Percentiles rank a stretch among this genome's conserved stretches.
Evolutionary conservation across 2,113 vertebrate species (phyloP).

Genomic region (Taxidea taxus): DNA sequence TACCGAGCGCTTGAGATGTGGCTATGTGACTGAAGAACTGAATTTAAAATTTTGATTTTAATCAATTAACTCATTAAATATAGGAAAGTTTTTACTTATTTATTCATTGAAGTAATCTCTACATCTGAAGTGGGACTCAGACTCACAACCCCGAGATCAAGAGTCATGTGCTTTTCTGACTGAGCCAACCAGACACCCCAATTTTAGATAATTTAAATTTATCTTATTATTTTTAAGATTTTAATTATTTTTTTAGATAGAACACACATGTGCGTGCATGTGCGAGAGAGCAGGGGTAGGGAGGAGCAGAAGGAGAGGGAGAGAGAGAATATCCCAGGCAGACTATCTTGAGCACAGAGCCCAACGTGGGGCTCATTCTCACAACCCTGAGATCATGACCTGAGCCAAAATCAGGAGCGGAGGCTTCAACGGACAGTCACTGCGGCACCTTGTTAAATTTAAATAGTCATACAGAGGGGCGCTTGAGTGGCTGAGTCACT

Average conservation of each 20-base stretch:
- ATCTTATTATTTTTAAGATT: not conserved
- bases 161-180: not conserved
- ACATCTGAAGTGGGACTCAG: not conserved
- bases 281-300: not conserved
- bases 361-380: not conserved
- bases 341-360: not conserved
- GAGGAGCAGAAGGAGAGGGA: not conserved
- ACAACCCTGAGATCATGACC: not conserved
- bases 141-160: not conserved
- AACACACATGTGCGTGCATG: not conserved
- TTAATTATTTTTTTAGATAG: not conserved
- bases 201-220: not conserved
- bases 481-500: not conserved
- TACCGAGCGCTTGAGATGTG: not conserved
- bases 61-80: not conserved
- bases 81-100: not conserved
- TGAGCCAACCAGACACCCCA: not conserved
- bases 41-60: slow-evolving; percentile 21
- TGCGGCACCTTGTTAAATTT: not conserved
- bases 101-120: not conserved
- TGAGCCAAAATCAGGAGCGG: not conserved
- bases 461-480: not conserved
- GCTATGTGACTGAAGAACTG: not conserved
- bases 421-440: not conserved
- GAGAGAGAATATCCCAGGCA: not conserved